phyloP scores from a whole-genome alignment of 2,888 invertebrate species.

The Drosophila acutilabella region DNA sequence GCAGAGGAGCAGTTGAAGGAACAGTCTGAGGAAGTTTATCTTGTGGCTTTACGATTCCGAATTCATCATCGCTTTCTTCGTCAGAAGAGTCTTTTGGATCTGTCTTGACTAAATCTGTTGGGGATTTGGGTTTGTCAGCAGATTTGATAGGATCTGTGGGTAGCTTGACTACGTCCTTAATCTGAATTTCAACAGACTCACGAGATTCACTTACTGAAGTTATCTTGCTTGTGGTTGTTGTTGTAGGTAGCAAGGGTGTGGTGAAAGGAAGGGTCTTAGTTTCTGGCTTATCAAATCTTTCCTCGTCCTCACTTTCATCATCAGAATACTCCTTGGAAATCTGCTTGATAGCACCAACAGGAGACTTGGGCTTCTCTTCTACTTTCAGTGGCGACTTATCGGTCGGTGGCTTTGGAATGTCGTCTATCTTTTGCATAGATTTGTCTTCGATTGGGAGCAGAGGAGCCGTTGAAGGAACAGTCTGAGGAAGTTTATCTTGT shows the following conservation, averaged over 20 bases:
- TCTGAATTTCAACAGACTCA: conserved; percentile 12
- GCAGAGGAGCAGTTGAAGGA: not conserved
- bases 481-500: too few species aligned
- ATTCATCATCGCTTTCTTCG: too few species aligned
- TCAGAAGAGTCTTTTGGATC: too few species aligned
- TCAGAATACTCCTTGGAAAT: conserved; percentile 15
- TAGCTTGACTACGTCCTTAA: conserved; percentile 17
- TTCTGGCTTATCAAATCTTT: conserved; percentile 9
- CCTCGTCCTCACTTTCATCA: too few species aligned
- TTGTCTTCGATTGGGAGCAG: too few species aligned
- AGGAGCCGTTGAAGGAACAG: too few species aligned
- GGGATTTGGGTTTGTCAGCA: conserved; percentile 23
- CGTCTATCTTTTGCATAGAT: too few species aligned
- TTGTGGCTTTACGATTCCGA: conserved; percentile 17
- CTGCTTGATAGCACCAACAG: too few species aligned
- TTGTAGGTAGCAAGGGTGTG: conserved; percentile 5
- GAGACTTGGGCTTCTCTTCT: too few species aligned
- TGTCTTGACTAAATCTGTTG: too few species aligned
- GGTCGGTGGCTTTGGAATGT: too few species aligned
- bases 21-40: conserved; percentile 8
- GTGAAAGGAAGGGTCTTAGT: conserved; percentile 2
- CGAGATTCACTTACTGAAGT: conserved; percentile 20
- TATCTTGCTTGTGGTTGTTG: conserved; percentile 9
- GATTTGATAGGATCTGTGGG: conserved; percentile 14
- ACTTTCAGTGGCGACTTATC: too few species aligned